Conservation (phyloP, 2,797 vertebrate genomes). For the Scyliorhinus canicula region DNA sequence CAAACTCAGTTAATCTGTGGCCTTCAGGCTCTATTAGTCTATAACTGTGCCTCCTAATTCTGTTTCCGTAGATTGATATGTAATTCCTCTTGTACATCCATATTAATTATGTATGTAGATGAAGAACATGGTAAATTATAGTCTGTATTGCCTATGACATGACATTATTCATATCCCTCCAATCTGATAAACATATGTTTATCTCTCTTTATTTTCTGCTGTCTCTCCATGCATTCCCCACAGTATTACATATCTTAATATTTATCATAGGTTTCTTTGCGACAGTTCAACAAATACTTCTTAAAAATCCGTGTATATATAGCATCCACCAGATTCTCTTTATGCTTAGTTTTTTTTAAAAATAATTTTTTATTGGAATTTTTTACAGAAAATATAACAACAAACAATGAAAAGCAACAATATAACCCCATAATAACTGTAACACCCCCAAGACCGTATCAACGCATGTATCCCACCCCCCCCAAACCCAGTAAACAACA, state of each 20-base stretch:
- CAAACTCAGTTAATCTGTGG: not conserved
- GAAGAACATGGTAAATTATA: not conserved
- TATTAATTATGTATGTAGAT: not conserved
- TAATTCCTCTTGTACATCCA: not conserved
- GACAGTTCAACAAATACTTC: not conserved
- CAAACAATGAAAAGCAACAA: too few species aligned
- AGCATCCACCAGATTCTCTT: not conserved
- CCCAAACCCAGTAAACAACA: too few species aligned
- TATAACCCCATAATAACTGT: too few species aligned
- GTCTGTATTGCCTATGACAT: too few species aligned
- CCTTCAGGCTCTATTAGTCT: not conserved
- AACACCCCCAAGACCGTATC: too few species aligned
- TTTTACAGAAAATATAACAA: too few species aligned
- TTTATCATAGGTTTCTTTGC: not conserved
- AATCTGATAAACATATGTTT: too few species aligned
- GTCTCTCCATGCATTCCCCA: not conserved
- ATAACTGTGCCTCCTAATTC: not conserved
- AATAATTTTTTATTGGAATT: too few species aligned
- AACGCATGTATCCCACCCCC: too few species aligned
- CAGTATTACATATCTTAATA: not conserved
- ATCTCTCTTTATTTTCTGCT: not conserved
- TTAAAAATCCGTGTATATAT: not conserved
- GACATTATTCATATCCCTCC: too few species aligned
- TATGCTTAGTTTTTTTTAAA: too few species aligned
- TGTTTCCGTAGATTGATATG: not conserved